Conservation (phyloP, 2,797 vertebrate genomes). For the Spea hammondii region DNA sequence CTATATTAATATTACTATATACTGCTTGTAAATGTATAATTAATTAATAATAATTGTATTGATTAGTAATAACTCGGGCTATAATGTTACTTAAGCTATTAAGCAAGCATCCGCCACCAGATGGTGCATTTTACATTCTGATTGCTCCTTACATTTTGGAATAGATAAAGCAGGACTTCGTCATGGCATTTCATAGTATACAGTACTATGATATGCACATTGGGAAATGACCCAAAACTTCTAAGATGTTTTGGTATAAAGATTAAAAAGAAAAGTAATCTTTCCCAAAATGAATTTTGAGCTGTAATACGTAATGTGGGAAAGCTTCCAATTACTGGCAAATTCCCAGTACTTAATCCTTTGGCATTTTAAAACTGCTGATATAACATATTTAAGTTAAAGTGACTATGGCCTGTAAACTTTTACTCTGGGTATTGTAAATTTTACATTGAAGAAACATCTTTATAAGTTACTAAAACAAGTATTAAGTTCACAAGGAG, state of each 20-base stretch:
- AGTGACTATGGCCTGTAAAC: not conserved
- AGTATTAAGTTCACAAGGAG: too few relatives aligned
- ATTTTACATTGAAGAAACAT: too few relatives aligned
- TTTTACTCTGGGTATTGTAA: too few relatives aligned
- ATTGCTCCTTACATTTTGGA: not conserved
- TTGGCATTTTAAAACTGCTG: not conserved
- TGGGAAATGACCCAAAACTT: not conserved
- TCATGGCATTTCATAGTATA: not conserved
- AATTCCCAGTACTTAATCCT: not conserved
- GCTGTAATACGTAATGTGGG: not conserved
- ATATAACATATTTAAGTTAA: not conserved
- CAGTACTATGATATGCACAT: not conserved
- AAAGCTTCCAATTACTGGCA: not conserved
- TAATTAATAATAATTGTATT: too few relatives aligned
- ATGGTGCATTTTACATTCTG: not conserved
- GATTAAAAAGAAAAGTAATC: not conserved
- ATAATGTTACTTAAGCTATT: not conserved
- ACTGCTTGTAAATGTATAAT: too few relatives aligned
- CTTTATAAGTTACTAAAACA: too few relatives aligned
- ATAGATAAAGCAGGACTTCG: not conserved
- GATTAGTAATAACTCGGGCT: too few relatives aligned
- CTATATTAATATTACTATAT: too few relatives aligned
- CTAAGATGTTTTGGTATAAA: not conserved
- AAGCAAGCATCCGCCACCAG: not conserved
- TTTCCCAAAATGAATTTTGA: conserved; percentile 2